Percentiles rank a stretch among this genome's conserved stretches.
Evolutionary conservation across 1,140 invertebrate genomes (phyloP).

Genomic region (Argopecten irradians): DNA sequence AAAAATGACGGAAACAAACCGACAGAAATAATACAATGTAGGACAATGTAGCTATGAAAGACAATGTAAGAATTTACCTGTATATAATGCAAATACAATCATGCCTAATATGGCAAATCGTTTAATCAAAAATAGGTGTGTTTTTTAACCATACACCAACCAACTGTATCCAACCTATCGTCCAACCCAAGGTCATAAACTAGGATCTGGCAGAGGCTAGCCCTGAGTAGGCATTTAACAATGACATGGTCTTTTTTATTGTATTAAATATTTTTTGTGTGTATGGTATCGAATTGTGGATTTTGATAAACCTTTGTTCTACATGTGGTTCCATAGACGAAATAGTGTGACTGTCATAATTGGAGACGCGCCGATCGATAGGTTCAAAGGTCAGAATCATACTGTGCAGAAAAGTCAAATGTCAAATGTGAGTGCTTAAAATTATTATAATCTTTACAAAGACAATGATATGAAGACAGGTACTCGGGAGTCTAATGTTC

Average conservation of each 20-base stretch:
- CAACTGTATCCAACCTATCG: background rate
- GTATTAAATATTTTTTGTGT: background rate
- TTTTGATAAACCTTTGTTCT: background rate
- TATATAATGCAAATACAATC: background rate
- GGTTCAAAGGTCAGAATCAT: background rate
- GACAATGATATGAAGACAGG: background rate
- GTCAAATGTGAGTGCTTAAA: background rate
- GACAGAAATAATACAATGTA: background rate
- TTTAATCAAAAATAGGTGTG: background rate
- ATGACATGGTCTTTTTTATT: background rate
- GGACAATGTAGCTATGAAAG: background rate
- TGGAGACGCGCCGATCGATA: background rate
- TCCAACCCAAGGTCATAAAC: background rate
- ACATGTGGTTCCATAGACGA: background rate
- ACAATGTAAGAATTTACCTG: background rate
- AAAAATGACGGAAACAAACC: background rate
- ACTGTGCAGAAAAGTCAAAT: background rate
- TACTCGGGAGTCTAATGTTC: background rate
- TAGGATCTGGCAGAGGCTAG: background rate
- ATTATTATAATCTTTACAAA: background rate
- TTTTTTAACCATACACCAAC: background rate
- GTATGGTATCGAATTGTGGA: background rate
- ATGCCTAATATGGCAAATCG: slow-evolving; percentile 16
- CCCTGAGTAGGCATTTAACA: background rate
- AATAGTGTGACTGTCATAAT: background rate